These are phyloP conservation scores for Dioctria linearis DNA, from an alignment of 2,888 invertebrate genomes.

Conservation along the genomic window DNA sequence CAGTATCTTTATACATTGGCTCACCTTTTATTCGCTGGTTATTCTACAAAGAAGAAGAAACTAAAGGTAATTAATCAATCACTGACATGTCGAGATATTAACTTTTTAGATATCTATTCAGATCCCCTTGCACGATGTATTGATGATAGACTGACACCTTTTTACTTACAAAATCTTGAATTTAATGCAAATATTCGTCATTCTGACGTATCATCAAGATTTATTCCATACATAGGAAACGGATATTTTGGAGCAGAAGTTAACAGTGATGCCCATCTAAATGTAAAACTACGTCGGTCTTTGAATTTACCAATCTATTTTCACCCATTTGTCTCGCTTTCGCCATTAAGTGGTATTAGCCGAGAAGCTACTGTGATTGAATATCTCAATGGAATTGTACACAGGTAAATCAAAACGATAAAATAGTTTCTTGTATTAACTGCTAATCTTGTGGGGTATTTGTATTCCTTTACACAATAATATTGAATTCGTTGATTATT, in stretches of 20 bases:
- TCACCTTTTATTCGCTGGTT: conserved; percentile 78
- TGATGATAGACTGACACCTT: conserved; percentile 76
- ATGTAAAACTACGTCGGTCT: conserved; percentile 79
- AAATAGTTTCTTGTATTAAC: no score
- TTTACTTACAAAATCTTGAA: conserved; percentile 75
- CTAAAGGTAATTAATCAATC: conserved; percentile 64
- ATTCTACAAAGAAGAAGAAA: conserved; percentile 72
- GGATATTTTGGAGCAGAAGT: conserved; percentile 80
- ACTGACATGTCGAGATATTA: not conserved
- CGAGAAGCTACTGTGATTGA: conserved; percentile 81
- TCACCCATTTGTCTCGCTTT: conserved; percentile 76
- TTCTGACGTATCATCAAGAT: conserved; percentile 74
- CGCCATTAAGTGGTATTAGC: conserved; percentile 73
- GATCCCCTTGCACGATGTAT: conserved; percentile 77
- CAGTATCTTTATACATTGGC: conserved; percentile 77
- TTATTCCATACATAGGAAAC: conserved; percentile 83
- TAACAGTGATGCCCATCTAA: conserved; percentile 76
- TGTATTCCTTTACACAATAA: no score
- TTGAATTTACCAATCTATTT: conserved; percentile 78
- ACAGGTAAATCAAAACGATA: conserved; percentile 63
- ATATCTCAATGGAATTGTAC: conserved; percentile 78
- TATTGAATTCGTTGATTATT: no score
- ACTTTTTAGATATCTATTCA: conserved; percentile 42
- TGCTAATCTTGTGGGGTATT: no score
- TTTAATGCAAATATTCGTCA: conserved; percentile 80